A percentile compares a stretch with the other conserved stretches of the same genome.
Evolutionary conservation across 2,888 invertebrate genomes (phyloP).

Genomic region (Aspidapion aeneum): DNA sequence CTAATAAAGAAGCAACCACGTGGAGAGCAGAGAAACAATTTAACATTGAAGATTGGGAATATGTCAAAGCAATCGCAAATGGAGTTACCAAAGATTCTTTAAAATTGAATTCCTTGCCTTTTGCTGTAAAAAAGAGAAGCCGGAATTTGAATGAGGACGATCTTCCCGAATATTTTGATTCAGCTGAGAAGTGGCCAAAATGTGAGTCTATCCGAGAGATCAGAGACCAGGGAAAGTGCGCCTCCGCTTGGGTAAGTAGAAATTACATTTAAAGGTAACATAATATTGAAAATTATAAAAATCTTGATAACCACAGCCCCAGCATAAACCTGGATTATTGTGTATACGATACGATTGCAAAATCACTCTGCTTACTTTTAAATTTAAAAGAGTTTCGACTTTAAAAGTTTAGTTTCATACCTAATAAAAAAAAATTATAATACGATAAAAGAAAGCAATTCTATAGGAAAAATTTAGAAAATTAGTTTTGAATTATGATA

Average conservation of each 20-base stretch:
- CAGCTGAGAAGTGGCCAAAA: constrained; percentile 71
- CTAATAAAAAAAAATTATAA: too few relatives aligned
- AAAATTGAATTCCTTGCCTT: background rate
- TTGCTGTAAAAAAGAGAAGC: constrained; percentile 2
- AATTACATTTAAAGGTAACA: too few relatives aligned
- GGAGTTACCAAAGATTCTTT: constrained; percentile 12
- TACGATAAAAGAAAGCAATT: too few relatives aligned
- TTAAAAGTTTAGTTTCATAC: too few relatives aligned
- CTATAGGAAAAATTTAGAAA: too few relatives aligned
- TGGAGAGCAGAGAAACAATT: constrained; percentile 84
- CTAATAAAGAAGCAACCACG: constrained; percentile 63
- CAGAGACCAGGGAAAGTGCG: constrained; percentile 82
- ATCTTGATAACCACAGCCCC: too few relatives aligned
- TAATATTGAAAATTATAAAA: too few relatives aligned
- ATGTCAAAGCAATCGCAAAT: constrained; percentile 18
- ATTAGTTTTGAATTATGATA: too few relatives aligned
- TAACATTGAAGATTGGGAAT: constrained; percentile 43
- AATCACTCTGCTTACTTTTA: too few relatives aligned
- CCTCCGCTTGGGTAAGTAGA: constrained; percentile 72
- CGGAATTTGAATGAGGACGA: constrained; percentile 11
- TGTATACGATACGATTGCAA: too few relatives aligned
- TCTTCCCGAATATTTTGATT: constrained; percentile 73
- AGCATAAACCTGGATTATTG: too few relatives aligned
- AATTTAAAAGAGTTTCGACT: too few relatives aligned
- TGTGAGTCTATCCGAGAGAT: constrained; percentile 77